Conservation (phyloP, 1,140 invertebrate species). For the Leptinotarsa texana region DNA sequence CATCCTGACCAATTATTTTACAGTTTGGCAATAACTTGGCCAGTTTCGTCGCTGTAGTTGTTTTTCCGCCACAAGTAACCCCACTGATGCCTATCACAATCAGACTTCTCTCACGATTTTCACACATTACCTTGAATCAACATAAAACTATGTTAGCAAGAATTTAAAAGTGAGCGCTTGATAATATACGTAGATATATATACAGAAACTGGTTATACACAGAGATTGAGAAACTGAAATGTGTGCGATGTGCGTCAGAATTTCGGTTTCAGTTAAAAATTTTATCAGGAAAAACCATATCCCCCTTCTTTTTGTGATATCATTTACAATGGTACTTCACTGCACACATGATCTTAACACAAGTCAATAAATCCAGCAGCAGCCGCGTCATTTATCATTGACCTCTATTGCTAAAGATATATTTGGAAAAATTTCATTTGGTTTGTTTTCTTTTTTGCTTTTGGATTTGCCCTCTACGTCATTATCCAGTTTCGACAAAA, state of each 20-base stretch:
- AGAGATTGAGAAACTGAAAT: not conserved
- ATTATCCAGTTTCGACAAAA: no score
- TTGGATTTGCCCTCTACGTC: no score
- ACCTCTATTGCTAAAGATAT: no score
- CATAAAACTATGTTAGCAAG: not conserved
- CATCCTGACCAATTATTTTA: constrained; percentile 72
- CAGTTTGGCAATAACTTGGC: constrained; percentile 61
- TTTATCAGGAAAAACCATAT: no score
- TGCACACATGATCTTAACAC: no score
- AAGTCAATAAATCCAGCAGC: no score
- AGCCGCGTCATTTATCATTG: no score
- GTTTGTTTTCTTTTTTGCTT: no score
- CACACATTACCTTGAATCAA: not conserved
- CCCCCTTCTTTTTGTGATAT: no score
- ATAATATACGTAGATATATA: not conserved
- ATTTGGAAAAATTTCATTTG: no score
- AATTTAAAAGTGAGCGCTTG: not conserved
- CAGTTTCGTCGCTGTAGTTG: constrained; percentile 67
- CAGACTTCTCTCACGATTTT: constrained; percentile 2
- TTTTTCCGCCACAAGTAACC: constrained; percentile 81
- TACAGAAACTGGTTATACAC: not conserved
- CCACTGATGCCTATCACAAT: constrained; percentile 72
- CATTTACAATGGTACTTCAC: no score
- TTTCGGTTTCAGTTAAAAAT: not conserved
- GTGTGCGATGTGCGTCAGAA: not conserved